Base-by-base conservation (phyloP, 2,797 vertebrate genomes). In the Glossophaga mutica region DNA sequence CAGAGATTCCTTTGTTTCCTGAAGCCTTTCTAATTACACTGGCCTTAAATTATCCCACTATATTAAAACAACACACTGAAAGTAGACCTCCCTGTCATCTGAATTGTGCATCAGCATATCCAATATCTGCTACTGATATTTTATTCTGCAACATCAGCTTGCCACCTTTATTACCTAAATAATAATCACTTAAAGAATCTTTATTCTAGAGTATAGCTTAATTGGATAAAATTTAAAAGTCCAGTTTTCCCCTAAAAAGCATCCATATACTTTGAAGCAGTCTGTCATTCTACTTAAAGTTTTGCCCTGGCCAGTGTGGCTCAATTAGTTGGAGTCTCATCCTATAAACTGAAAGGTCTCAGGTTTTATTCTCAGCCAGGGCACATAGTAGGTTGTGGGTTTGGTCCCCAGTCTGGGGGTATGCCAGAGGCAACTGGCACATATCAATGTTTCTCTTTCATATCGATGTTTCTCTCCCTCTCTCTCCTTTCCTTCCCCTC, bases 41-140 rank as follows among this genome's bases (percentile, higher is more conserved):
- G 97, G 67, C 94, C 96, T 96, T 95, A 97, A 97, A 95, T 85
- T 97, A 73, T 94, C 83, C 94, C 5, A 1, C 96, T 89, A 79
- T 90, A 97, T 95, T 87, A 97, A 97, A 79, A 19, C 42, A n/a
- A 92, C 93, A 88, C 89, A 95, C 96, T 9, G 67, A 79, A 97
- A 97, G 82, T 76, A 59, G 44, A 59, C 94, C 97, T 98, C 97
- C 95, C 73, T 94, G 94, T 96, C 50, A 29, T 87, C 94, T 88
- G 77, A 62, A 46, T 73, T 95, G 83, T 67, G 87, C 18, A 32
- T 97, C 94, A 97, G 92, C 96, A 52, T 32, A 68, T 93, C 94
- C 59, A n/a, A 91, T 52, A 74, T 73, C 48, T 88, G 57, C 87
- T 95, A 74, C 93, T 48, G 85, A 84, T 90, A 71, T 86, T 65